phyloP scores from a whole-genome alignment of 2,113 vertebrate species.

The Sula dactylatra region DNA sequence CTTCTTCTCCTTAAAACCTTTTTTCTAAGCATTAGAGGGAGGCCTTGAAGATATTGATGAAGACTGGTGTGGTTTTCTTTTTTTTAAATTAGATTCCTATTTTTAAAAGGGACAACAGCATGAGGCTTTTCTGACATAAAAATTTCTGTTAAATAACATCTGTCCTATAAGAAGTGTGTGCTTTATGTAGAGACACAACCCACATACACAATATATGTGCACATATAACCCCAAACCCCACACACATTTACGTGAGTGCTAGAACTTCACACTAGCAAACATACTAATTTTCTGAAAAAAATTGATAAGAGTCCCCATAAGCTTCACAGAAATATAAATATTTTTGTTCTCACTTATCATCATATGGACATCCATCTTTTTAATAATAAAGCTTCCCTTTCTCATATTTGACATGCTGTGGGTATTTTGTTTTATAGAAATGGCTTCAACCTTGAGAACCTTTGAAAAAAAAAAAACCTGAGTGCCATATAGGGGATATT shows the following conservation, averaged over 20 bases:
- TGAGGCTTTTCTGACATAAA: not conserved
- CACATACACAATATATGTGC: not conserved
- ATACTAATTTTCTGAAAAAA: not conserved
- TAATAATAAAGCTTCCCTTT: not conserved
- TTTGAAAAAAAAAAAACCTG: not conserved
- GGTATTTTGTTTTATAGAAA: not conserved
- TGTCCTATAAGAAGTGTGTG: not conserved
- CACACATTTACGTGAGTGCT: not conserved
- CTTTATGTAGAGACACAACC: not conserved
- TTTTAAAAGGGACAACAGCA: not conserved
- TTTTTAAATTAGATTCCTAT: not conserved
- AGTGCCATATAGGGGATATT: not conserved
- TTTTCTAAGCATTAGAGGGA: not conserved
- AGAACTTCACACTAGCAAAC: not conserved
- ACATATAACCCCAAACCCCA: not conserved
- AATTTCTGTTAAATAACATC: not conserved
- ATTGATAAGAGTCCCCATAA: not conserved
- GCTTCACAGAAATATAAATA: not conserved
- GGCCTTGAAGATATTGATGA: rapidly evolving
- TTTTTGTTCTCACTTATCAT: not conserved
- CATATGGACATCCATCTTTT: not conserved
- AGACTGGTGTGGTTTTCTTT: not conserved
- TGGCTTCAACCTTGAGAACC: not conserved
- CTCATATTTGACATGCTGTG: not conserved
- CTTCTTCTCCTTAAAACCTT: not conserved